These are phyloP conservation scores for Ennomos erosarius DNA, from an alignment of 2,888 invertebrate species.

Conservation along the genomic window DNA sequence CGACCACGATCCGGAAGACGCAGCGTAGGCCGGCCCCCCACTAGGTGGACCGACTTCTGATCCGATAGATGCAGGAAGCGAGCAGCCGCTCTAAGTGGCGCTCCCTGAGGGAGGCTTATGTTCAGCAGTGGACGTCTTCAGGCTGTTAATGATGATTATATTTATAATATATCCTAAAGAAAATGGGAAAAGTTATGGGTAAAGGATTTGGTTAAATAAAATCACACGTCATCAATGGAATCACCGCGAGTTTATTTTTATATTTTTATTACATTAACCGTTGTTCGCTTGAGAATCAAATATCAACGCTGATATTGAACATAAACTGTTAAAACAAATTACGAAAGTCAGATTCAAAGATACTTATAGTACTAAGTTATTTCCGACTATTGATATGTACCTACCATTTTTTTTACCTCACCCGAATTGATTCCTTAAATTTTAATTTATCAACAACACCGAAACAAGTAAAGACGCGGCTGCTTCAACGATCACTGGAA, in stretches of 20 bases:
- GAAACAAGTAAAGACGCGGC: slow-evolving; percentile 79
- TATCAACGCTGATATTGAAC: slow-evolving; percentile 64
- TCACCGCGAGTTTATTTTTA: slow-evolving; percentile 85
- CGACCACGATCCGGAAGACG: too few relatives aligned
- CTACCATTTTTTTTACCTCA: slow-evolving; percentile 54
- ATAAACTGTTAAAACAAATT: slow-evolving; percentile 60
- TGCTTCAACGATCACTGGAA: slow-evolving; percentile 55
- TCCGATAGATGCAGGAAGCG: too few relatives aligned
- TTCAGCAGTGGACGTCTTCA: too few relatives aligned
- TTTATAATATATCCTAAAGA: slow-evolving; percentile 8
- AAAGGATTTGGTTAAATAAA: slow-evolving; percentile 53
- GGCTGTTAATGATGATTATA: too few relatives aligned
- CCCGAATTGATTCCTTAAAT: slow-evolving; percentile 81
- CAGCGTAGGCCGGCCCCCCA: too few relatives aligned
- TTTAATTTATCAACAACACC: slow-evolving; percentile 84
- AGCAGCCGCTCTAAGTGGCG: too few relatives aligned
- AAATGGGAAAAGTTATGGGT: background rate
- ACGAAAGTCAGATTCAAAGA: slow-evolving; percentile 76
- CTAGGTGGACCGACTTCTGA: too few relatives aligned
- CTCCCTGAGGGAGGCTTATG: too few relatives aligned
- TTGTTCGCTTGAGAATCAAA: slow-evolving; percentile 66
- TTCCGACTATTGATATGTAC: slow-evolving; percentile 79
- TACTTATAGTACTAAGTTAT: slow-evolving; percentile 82
- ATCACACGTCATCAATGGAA: slow-evolving; percentile 76
- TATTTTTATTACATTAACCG: slow-evolving; percentile 82